Conservation (phyloP, 2,888 invertebrate species). For the Nephrotoma flavescens region DNA sequence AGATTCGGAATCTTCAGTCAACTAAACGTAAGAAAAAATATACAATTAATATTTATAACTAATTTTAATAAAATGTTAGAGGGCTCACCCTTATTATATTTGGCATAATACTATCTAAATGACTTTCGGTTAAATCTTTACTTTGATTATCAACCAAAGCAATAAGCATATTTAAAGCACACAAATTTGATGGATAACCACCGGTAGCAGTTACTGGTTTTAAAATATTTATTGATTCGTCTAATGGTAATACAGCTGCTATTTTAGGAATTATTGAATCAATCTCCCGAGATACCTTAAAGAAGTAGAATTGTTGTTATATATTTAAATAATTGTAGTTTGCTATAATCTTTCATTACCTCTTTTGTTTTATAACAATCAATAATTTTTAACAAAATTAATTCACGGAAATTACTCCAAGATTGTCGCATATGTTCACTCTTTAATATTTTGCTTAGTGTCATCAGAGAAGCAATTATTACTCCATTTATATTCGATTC, state of each 20-base stretch:
- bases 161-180: slow-evolving; percentile 82
- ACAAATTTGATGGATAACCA: slow-evolving; percentile 74
- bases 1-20: slow-evolving; percentile 83
- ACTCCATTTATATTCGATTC: slow-evolving; percentile 39
- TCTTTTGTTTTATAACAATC: slow-evolving; percentile 69
- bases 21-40: slow-evolving; percentile 35
- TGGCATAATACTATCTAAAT: slow-evolving; percentile 70
- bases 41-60: background rate
- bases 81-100: slow-evolving; percentile 63
- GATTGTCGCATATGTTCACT: slow-evolving; percentile 57
- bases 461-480: slow-evolving; percentile 62
- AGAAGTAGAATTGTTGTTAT: slow-evolving; percentile 4
- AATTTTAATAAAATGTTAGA: background rate
- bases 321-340: background rate
- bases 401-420: slow-evolving; percentile 81
- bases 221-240: slow-evolving; percentile 49
- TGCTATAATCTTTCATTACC: slow-evolving; percentile 19
- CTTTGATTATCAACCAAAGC: slow-evolving; percentile 68
- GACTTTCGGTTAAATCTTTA: slow-evolving; percentile 53
- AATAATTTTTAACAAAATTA: slow-evolving; percentile 77
- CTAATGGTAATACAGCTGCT: slow-evolving; percentile 67
- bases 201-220: slow-evolving; percentile 79
- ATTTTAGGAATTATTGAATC: slow-evolving; percentile 65
- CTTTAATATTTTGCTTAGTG: slow-evolving; percentile 72
- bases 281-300: slow-evolving; percentile 63